A percentile compares a stretch with the other conserved stretches of the same genome.
Evolutionary conservation across 2,888 invertebrate genomes (phyloP).

Genomic region (Phymatocera aterrima): DNA sequence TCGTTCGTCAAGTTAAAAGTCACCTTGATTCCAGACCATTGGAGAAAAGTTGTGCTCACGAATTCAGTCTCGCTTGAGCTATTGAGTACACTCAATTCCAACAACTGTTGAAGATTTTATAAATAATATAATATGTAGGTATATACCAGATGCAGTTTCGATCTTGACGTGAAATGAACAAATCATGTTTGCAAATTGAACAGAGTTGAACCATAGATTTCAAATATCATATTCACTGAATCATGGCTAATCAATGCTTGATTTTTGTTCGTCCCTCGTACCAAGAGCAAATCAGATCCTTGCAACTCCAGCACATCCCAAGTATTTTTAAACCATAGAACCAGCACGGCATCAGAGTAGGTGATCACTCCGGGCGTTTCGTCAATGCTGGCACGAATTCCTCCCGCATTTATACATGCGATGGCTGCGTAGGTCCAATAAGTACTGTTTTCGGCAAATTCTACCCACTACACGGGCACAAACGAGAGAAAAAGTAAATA

Average conservation of each 20-base stretch:
- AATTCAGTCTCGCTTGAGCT: conserved; percentile 45
- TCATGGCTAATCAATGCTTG: neutral
- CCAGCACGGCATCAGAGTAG: conserved; percentile 81
- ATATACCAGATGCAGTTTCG: no score
- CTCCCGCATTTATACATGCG: conserved; percentile 82
- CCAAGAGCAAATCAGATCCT: conserved; percentile 81
- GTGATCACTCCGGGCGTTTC: conserved; percentile 76
- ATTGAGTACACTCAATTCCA: conserved; percentile 56
- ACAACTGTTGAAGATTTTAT: conserved; percentile 48
- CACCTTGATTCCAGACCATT: conserved; percentile 66
- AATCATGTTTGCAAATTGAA: neutral
- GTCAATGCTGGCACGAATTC: conserved; percentile 82
- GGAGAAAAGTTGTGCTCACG: conserved; percentile 51
- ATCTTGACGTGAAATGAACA: neutral
- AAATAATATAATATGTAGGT: neutral
- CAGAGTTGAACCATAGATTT: neutral
- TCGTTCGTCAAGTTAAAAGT: conserved; percentile 56
- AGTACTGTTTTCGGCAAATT: conserved; percentile 73
- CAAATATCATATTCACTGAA: neutral
- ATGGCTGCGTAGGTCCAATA: conserved; percentile 83
- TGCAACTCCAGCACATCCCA: conserved; percentile 83
- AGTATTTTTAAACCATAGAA: conserved; percentile 87
- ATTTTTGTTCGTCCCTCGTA: conserved; percentile 61
- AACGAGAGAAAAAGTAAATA: no score
- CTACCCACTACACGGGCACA: conserved; percentile 72